phyloP scores from a whole-genome alignment of 2,113 vertebrate species.

The Danio rerio region GRCz12tu NC_133177.1:56067501-56068000 shows the following conservation, averaged over 20 bases:
- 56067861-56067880: background rate
- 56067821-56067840: too few species aligned
- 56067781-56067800: too few species aligned
- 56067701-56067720: background rate
- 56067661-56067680: background rate
- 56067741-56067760: background rate
- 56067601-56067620: background rate
- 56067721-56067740: background rate
- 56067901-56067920: background rate
- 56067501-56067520: background rate
- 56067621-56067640: constrained; percentile 11
- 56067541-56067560: constrained; percentile 6
- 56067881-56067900: background rate
- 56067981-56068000: constrained; percentile 9
- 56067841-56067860: too few species aligned
- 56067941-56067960: background rate
- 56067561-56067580: constrained; percentile 1
- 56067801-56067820: too few species aligned
- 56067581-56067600: background rate
- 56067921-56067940: background rate
- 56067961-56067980: background rate
- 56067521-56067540: constrained; percentile 8
- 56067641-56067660: constrained; percentile 24
- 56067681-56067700: background rate
- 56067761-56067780: too few species aligned